phyloP scores from a whole-genome alignment of 1,140 invertebrate species.

The Babylonia areolata region DNA sequence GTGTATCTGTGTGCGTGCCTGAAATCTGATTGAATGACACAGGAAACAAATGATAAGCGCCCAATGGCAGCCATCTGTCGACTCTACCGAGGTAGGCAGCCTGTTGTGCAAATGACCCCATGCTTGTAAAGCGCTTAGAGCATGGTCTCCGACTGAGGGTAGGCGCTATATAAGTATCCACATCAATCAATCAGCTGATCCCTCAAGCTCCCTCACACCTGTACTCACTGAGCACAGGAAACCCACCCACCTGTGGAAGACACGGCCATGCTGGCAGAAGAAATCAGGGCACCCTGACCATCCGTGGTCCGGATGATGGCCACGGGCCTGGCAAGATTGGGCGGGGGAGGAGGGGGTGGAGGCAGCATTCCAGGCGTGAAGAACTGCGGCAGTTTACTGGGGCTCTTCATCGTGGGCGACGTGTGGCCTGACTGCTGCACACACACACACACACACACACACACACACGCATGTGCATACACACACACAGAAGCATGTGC shows the following conservation, averaged over 20 bases:
- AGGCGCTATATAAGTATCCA: no score
- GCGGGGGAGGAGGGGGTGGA: slow-evolving; percentile 88
- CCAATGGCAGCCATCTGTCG: no score
- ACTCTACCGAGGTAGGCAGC: no score
- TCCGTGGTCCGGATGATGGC: slow-evolving; percentile 88
- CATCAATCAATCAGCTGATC: no score
- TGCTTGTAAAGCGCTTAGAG: no score
- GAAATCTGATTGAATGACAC: no score
- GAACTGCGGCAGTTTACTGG: slow-evolving; percentile 86
- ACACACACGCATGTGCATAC: neutral
- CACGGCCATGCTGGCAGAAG: slow-evolving; percentile 38
- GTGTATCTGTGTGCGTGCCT: no score
- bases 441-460: neutral
- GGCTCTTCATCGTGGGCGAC: slow-evolving; percentile 78
- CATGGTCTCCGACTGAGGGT: no score
- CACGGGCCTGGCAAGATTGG: slow-evolving; percentile 94
- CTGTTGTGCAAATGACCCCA: no score
- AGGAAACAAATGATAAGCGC: no score
- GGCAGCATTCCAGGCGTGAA: slow-evolving; percentile 90
- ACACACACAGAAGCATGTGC: neutral
- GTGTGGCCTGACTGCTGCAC: slow-evolving; percentile 69
- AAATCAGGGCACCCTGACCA: slow-evolving; percentile 54
- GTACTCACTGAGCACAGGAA: no score
- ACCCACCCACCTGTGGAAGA: slow-evolving; percentile 49
- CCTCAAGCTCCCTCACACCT: no score